Evolutionary conservation across 2,888 invertebrate species (phyloP).

Genomic region (Agapetus fuscipes): DNA sequence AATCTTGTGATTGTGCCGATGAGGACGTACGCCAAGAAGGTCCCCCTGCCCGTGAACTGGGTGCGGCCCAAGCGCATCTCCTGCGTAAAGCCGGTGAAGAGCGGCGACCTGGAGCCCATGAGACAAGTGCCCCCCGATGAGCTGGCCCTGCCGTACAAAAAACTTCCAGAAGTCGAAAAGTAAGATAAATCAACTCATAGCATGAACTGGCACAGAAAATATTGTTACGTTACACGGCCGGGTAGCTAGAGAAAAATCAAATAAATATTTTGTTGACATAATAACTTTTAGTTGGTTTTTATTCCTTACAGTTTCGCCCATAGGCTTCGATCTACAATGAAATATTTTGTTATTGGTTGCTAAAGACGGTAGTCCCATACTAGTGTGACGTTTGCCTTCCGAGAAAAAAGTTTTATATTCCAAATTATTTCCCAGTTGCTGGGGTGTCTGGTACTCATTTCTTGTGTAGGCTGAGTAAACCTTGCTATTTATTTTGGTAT

Average conservation of each 20-base stretch:
- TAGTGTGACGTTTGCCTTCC: too few relatives aligned
- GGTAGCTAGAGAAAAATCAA: too few relatives aligned
- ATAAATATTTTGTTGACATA: conserved; percentile 3
- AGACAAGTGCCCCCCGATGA: conserved; percentile 45
- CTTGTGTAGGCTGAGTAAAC: too few relatives aligned
- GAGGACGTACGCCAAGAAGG: conserved; percentile 38
- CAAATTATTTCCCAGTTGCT: too few relatives aligned
- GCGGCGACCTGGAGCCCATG: conserved; percentile 58
- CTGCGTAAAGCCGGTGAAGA: conserved; percentile 53
- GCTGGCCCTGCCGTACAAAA: conserved; percentile 40
- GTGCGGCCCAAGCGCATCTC: conserved; percentile 59
- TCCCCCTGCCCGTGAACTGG: conserved; percentile 70
- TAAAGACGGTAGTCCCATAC: too few relatives aligned
- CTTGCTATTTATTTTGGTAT: too few relatives aligned
- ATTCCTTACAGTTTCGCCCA: too few relatives aligned
- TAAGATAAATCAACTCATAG: conserved; percentile 35
- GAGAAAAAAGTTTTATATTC: too few relatives aligned
- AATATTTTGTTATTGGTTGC: too few relatives aligned
- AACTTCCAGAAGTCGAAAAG: conserved; percentile 63
- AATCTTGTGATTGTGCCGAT: conserved; percentile 4
- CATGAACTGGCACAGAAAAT: conserved; percentile 2
- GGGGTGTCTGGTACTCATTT: too few relatives aligned
- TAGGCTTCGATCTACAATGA: too few relatives aligned
- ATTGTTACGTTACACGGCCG: background rate
- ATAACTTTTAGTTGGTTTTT: too few relatives aligned